phyloP scores from a whole-genome alignment of 2,888 invertebrate species.

The Agriopis marginaria region DNA sequence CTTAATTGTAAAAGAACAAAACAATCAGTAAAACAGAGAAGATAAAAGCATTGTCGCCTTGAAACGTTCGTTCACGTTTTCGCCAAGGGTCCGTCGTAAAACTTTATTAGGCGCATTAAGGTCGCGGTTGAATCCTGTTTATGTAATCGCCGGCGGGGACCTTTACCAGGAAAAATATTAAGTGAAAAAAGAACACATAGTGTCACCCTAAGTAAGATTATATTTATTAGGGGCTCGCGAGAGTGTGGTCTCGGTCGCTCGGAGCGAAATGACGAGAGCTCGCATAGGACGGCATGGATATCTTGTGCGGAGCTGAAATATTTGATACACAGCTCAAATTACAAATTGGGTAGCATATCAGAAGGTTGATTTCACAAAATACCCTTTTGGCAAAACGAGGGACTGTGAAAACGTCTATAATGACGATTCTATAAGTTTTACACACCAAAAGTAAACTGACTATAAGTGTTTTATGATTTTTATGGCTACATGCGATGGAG shows the following conservation, averaged over 20 bases:
- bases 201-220: constrained; percentile 76
- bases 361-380: no score
- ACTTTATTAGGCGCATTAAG: constrained; percentile 86
- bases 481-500: no score
- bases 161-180: constrained; percentile 84
- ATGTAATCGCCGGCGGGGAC: constrained; percentile 85
- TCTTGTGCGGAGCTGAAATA: no score
- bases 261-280: constrained; percentile 54
- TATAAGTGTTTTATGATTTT: no score
- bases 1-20: constrained; percentile 76
- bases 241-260: constrained; percentile 48
- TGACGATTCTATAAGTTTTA: no score
- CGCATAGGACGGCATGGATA: constrained; percentile 22
- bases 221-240: constrained; percentile 64
- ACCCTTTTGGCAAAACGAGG: no score
- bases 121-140: constrained; percentile 86
- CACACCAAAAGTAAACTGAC: no score
- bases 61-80: constrained; percentile 83
- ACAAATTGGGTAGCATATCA: no score
- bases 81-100: constrained; percentile 84
- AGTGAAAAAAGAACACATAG: constrained; percentile 83
- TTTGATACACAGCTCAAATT: no score
- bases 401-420: no score
- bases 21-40: constrained; percentile 83
- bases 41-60: constrained; percentile 86